A percentile compares a stretch with the other conserved stretches of the same genome.
These are phyloP conservation scores for Lasiommata megera DNA, from an alignment of 2,888 invertebrate species.

Conservation along the genomic window DNA sequence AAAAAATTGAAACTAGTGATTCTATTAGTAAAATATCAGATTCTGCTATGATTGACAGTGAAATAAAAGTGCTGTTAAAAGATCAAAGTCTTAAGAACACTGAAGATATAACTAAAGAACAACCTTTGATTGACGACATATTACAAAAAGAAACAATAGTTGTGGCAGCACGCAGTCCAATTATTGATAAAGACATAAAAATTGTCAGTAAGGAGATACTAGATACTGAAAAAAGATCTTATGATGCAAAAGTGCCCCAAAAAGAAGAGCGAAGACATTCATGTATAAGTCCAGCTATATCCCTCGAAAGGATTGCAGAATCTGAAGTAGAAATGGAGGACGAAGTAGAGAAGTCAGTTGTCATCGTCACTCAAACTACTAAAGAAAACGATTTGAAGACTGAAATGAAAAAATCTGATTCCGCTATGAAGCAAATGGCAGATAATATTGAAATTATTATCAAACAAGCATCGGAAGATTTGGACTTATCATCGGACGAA, in stretches of 20 bases:
- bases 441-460: constrained; percentile 77
- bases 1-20: constrained; percentile 30
- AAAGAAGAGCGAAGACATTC: constrained; percentile 74
- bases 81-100: constrained; percentile 51
- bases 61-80: constrained; percentile 14
- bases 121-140: constrained; percentile 71
- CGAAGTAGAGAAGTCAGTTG: constrained; percentile 46
- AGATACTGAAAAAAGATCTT: constrained; percentile 68
- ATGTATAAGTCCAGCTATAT: constrained; percentile 73
- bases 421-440: constrained; percentile 77
- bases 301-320: constrained; percentile 72
- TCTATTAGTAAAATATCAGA: background rate
- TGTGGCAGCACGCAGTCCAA: constrained; percentile 61
- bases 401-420: constrained; percentile 72
- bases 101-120: constrained; percentile 65
- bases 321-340: constrained; percentile 73
- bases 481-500: constrained; percentile 69
- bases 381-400: constrained; percentile 40
- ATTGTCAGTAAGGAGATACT: constrained; percentile 59
- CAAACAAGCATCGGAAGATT: constrained; percentile 74
- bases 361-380: constrained; percentile 35
- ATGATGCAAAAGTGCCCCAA: constrained; percentile 71
- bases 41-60: background rate
- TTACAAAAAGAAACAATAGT: constrained; percentile 65
- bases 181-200: constrained; percentile 67